Base-by-base conservation (phyloP, 1,140 invertebrate genomes). In the Brachionus calyciflorus region DNA sequence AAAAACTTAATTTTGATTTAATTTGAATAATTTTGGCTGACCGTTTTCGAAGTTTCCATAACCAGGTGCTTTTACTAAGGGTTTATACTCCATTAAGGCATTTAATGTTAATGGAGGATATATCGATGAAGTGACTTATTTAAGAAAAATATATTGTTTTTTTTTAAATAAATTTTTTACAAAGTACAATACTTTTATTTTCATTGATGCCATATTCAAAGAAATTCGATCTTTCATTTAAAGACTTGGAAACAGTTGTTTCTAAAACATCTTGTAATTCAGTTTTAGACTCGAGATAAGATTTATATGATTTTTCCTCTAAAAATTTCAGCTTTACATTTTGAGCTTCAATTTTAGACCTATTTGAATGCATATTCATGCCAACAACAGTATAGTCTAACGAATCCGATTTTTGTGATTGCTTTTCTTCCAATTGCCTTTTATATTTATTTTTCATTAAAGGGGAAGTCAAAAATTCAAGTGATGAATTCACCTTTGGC, bases 61-160 rank as follows among this genome's bases (percentile, higher is more conserved):
- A 3, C 60, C 60, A 41, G 60, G 60, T 44, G 60, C 60, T 24
- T 65, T 65, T 26, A 65, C 14, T 24, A 65, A 24, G 12, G 60
- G 60, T 24, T 65, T 65, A 14, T 65, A 65, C 44, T 65, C 60
- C 60, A 65, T 65, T 26, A 65, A 65, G 19, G 60, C 60, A 26
- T 44, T 65, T 12, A 65, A 21, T 14, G 60, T 65, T 12, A 65
- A 24, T 44, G 60, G 60, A 26, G 60, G 60, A 65, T 44, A 65
- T 12, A 41, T 65, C 17, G 19, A 44, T 40, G 37, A 33, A 14
- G 9, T 17, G 37, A 12, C 37, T 60, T 60, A 26, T 60, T 7
- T 3, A 21, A 60, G 10, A 21, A 4, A 60, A 37, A 60, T 26
- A 55, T 26, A 51, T 51, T 51, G 26, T 7, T 24, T 51, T 21